Evolutionary conservation across 92 coral and sea anemone genomes (phyloP), one percentile per base, ranked within the genome.

Genomic region (Phymanthus crucifer): DNA sequence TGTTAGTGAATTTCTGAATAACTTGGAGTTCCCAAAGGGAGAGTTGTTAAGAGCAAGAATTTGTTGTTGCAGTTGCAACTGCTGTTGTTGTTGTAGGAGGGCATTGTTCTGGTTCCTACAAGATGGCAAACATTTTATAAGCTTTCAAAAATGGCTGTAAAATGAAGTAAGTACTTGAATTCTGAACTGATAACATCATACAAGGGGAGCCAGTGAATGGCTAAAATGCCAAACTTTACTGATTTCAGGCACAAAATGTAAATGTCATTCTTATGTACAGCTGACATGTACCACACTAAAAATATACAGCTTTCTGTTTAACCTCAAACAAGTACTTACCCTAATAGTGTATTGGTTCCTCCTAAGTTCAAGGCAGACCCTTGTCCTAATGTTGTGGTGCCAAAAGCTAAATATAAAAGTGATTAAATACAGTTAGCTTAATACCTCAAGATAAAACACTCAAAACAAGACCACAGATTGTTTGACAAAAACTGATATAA

Each of bases 11-110:
- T 96, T 96, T 76, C 99, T 88, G 78, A 96, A 96, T 6, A 96
- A 86, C 34, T 97, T 97, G 16, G 99, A 96, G 76, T 96, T 98
- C 16, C 99, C 99, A 91, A 96, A 96, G 26, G 99, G 99, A 13
- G 99, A 96, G 79, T 89, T 96, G 35, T 94, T 79, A 78, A 96
- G 87, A 13, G 97, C 90, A 74, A 87, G 43, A 24, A 96, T 89
- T 46, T 96, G 99, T 71, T 94, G 98, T 29, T 96, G 90, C 24
- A 96, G 70, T 32, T 90, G 86, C 58, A 83, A 83, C 57, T 92
- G 97, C 37, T 90, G 93, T 52, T 93, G 97, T 31, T 90, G 91
- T 23, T 93, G 89, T 73, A 79, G 78, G 57, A 88, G 78, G 4
- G 87, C 84, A 73, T 81, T 86, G 65, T 74, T 88, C 81, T 91